Evolutionary conservation across 2,113 vertebrate species (phyloP), one percentile per base, ranked within the genome.

Genomic region (Aphelocoma coerulescens): DNA sequence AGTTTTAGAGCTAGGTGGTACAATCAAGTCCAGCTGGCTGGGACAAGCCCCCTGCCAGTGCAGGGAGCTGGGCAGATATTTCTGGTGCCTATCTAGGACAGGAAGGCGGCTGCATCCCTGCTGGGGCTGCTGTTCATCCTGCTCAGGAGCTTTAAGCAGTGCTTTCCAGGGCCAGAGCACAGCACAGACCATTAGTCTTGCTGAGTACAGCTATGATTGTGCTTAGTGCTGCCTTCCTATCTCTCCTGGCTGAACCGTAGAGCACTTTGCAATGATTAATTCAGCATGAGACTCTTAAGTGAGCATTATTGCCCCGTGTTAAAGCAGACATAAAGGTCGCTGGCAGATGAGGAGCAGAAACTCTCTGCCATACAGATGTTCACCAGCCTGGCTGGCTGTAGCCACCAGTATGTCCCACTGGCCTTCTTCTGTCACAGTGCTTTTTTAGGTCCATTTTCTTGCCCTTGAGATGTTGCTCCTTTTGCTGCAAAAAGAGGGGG

Each of bases 251-350:
- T 88, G 94, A 85, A 62, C 72, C 2, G 5, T 65, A 43, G 88
- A 93, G 82, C 48, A 48, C 71, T 96, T 93, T 74, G 85, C 72
- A 63, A n/a, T 12, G 24, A 80, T 94, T 90, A 90, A 91, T 96
- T 93, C 82, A 67, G 82, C 52, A 3, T 61, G 91, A 84, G 57
- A 23, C 78, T 88, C 55, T 83, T 73, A 91, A 91, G 85, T 44
- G 63, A 83, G 43, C 49, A 4, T 88, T 93, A 85, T 55, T 88
- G 81, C 52, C 67, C 54, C 11, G 2, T 77, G 92, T 85, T 63
- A 86, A 69, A 94, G 87, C 58, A 85, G 89, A 52, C n/a, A 17
- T 89, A 87, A 84, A 84, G 85, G 88, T 88, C 1, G 1, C 51
- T 93, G 67, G 81, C 81, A 85, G 85, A 73, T 49, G 71, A 49